phyloP scores from a whole-genome alignment of 2,113 vertebrate species.

The Chaenogobius annularis region DNA sequence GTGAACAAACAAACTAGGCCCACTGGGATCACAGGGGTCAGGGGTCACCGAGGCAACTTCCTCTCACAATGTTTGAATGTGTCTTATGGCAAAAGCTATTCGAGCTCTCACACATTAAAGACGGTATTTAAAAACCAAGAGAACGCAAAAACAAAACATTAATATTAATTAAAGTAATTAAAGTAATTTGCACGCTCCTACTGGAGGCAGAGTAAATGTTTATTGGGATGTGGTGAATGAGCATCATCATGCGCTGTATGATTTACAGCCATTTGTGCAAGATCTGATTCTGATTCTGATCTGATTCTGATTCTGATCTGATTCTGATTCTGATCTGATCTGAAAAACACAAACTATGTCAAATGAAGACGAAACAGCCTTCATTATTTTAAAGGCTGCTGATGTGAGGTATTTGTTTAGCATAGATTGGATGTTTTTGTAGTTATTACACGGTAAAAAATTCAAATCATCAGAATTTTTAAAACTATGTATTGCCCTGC shows the following conservation, averaged over 20 bases:
- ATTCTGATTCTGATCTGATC: no score
- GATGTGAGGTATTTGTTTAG: background rate
- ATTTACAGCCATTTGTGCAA: no score
- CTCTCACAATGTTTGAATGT: constrained; percentile 30
- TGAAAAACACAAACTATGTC: background rate
- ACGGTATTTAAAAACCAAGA: no score
- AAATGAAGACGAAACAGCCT: background rate
- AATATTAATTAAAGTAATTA: background rate
- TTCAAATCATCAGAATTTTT: no score
- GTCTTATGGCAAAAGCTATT: constrained; percentile 19
- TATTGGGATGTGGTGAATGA: background rate
- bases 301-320: no score
- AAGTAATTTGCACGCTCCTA: background rate
- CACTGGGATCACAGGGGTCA: constrained; percentile 34
- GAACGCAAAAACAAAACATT: background rate
- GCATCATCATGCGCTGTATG: background rate
- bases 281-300: no score
- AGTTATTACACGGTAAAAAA: no score
- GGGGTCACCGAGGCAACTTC: constrained; percentile 46
- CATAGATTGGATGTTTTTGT: background rate
- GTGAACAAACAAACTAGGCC: constrained; percentile 37
- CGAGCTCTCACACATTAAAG: background rate
- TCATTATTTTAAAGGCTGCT: background rate
- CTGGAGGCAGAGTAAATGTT: background rate
- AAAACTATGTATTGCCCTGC: no score